Percentiles rank a stretch among this genome's conserved stretches.
phyloP scores from a whole-genome alignment of 2,888 invertebrate species.

The Beris morrisii region DNA sequence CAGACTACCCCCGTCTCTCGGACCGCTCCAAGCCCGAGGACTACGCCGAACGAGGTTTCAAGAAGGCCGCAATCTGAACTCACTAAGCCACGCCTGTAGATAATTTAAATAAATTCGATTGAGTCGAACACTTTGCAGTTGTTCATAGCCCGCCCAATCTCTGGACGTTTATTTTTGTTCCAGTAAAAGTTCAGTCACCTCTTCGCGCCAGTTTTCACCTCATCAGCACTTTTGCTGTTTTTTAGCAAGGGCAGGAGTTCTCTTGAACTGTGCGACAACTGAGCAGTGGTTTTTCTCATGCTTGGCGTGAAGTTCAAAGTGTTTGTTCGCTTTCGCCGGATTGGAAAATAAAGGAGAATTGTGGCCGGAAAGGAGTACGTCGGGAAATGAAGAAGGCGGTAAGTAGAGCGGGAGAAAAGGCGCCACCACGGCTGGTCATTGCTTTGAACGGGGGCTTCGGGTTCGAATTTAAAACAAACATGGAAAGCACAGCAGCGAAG shows the following conservation, averaged over 20 bases:
- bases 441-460: too few relatives aligned
- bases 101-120: constrained; percentile 22
- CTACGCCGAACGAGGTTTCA: constrained; percentile 74
- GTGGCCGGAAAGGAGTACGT: too few relatives aligned
- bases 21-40: constrained; percentile 63
- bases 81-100: background rate
- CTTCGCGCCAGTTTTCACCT: background rate
- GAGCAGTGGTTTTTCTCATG: background rate
- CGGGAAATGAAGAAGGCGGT: too few relatives aligned
- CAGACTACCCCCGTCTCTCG: constrained; percentile 66
- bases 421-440: too few relatives aligned
- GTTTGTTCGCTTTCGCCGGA: background rate
- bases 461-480: too few relatives aligned
- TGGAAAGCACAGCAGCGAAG: too few relatives aligned
- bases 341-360: too few relatives aligned
- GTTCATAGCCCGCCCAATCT: background rate
- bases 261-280: background rate
- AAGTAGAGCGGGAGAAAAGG: too few relatives aligned
- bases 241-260: background rate
- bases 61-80: constrained; percentile 61
- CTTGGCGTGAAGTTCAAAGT: background rate
- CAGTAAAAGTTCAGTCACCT: constrained; percentile 13
- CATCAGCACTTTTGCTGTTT: too few relatives aligned
- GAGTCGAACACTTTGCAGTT: constrained; percentile 4
- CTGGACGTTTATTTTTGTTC: background rate